phyloP scores from a whole-genome alignment of 37 sponge, comb jelly and placozoan genomes.

The Petrosia ficiformis region DNA sequence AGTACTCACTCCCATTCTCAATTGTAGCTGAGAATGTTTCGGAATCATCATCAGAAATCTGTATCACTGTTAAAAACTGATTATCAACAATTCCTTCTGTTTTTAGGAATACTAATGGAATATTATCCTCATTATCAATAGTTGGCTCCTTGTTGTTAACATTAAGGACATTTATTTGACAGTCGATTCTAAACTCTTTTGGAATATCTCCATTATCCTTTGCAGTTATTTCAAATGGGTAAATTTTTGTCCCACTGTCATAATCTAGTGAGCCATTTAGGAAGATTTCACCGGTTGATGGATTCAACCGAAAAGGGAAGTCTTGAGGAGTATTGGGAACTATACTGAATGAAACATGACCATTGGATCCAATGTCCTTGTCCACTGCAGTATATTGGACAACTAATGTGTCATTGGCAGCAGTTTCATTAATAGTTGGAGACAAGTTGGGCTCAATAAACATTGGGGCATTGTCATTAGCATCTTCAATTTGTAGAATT shows the following conservation, averaged over 20 bases:
- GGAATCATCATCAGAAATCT: background rate
- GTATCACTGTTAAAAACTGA: background rate
- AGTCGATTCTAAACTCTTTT: too few species aligned
- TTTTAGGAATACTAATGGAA: background rate
- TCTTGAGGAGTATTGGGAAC: background rate
- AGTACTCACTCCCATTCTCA: background rate
- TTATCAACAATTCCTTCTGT: background rate
- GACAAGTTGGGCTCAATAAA: too few species aligned
- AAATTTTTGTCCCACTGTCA: background rate
- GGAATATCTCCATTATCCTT: background rate
- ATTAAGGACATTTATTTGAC: too few species aligned
- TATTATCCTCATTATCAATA: background rate
- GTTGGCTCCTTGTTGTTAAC: background rate
- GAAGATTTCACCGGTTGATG: conserved; percentile 2
- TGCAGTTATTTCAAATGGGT: background rate
- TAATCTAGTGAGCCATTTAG: background rate
- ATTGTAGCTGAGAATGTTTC: background rate
- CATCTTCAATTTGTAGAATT: background rate
- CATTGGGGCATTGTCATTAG: conserved; percentile 26
- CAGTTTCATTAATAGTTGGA: too few species aligned
- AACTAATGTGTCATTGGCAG: background rate
- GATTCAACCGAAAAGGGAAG: background rate
- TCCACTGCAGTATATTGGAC: conserved; percentile 23
- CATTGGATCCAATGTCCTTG: background rate
- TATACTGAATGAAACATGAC: conserved; percentile 1